Percentiles rank a stretch among this genome's conserved stretches.
Conservation (phyloP, 1,140 invertebrate species). For the Papilio machaon region DNA sequence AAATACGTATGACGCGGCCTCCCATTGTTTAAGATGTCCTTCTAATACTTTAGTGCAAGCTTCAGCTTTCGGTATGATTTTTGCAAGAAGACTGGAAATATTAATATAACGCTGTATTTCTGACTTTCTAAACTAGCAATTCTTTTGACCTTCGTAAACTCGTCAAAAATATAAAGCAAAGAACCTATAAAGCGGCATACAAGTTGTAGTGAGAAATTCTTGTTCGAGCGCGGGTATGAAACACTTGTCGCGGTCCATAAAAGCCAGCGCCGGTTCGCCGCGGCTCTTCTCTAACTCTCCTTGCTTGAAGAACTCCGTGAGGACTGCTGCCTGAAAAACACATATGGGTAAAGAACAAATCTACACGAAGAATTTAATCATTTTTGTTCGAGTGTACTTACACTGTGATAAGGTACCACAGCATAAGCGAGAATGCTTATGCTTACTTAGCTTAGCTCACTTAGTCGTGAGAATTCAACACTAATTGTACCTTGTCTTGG, state of each 20-base stretch:
- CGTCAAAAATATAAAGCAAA: slow-evolving; percentile 36
- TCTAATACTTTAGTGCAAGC: slow-evolving; percentile 69
- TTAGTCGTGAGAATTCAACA: too few relatives aligned
- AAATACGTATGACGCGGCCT: slow-evolving; percentile 67
- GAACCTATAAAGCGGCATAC: slow-evolving; percentile 73
- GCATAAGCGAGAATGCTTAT: too few relatives aligned
- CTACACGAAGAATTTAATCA: not conserved
- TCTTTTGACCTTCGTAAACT: too few relatives aligned
- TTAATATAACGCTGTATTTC: not conserved
- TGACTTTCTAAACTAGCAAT: too few relatives aligned
- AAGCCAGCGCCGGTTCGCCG: slow-evolving; percentile 87
- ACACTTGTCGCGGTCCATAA: slow-evolving; percentile 93
- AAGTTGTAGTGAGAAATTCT: slow-evolving; percentile 86
- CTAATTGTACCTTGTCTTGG: too few relatives aligned
- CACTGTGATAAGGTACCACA: too few relatives aligned
- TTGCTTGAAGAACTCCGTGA: slow-evolving; percentile 94
- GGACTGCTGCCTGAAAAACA: slow-evolving; percentile 85
- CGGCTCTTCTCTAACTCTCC: slow-evolving; percentile 93
- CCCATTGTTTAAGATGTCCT: slow-evolving; percentile 73
- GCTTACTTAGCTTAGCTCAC: too few relatives aligned
- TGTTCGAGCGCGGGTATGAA: slow-evolving; percentile 93
- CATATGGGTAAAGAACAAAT: not conserved
- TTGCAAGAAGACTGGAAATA: slow-evolving; percentile 60
- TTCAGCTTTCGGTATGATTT: slow-evolving; percentile 65
- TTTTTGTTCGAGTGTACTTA: too few relatives aligned